phyloP scores from a whole-genome alignment of 92 coral and sea anemone species.

The Siderastrea radians region DNA sequence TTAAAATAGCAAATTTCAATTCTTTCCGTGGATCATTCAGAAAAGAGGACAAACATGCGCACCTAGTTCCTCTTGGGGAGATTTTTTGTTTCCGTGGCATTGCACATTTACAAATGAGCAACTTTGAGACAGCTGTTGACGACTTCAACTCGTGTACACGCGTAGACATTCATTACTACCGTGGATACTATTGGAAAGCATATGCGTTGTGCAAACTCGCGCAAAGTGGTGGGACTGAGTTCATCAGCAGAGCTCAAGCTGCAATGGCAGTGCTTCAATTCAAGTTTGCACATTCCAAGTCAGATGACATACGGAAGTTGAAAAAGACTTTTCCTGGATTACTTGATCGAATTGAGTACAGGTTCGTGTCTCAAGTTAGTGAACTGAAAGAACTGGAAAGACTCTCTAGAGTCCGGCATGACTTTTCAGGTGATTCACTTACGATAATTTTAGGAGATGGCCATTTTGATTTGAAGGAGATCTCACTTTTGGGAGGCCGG shows the following conservation, averaged over 20 bases:
- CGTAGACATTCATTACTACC: not conserved
- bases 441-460: not conserved
- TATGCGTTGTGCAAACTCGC: constrained; percentile 2
- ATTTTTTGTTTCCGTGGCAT: not conserved
- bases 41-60: not conserved
- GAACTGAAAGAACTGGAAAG: not conserved
- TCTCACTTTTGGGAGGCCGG: not conserved
- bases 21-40: not conserved
- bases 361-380: not conserved
- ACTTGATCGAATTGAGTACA: not conserved
- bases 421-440: not conserved
- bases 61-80: not conserved
- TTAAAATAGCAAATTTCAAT: not conserved
- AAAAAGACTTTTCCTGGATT: not conserved
- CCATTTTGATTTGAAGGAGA: not conserved
- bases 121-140: not conserved
- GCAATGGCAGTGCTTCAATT: not conserved
- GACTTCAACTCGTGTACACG: not conserved
- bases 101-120: not conserved
- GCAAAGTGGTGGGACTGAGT: not conserved
- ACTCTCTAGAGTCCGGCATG: not conserved
- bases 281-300: not conserved
- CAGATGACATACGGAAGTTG: not conserved
- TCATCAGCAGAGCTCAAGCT: constrained; percentile 9
- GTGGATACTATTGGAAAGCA: not conserved